Base-by-base conservation (phyloP, 2,888 invertebrate species). In the Sinhomidia bicolor region DNA sequence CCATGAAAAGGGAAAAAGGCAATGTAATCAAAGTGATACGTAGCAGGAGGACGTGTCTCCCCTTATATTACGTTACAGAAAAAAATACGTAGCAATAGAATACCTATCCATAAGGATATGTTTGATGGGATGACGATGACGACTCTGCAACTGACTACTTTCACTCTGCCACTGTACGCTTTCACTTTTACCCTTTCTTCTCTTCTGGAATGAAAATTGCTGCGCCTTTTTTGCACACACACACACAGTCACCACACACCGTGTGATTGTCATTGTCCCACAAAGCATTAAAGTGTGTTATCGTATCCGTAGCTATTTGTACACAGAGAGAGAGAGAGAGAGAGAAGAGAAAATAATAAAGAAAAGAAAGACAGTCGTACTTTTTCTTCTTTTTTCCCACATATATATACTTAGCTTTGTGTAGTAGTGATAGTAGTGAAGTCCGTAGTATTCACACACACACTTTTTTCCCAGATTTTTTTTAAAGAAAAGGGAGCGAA, bases 11-110 rank as follows among this genome's bases (percentile, higher is more conserved):
- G 57, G 10, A 41, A 54, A 80, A 36, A 74, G 29, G 82, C 54
- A 82, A 68, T 82, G 54, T 44, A 81, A 81, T 65, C 41, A 81
- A 62, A 62, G 47, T 47, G n/a, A 47, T 74, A 44, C 32, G 62
- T 14, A 29, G 29, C 5, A 62, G 62, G 1, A 60, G 29, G 23
- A 23, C 3, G 10, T 57, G 47, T 57, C 14, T 9, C 14, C 29
- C 14, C 29, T 20, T 41, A 65, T 20, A 57, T 14, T 14, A 44
- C 41, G 41, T 44, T 71, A 12, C 20, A 76, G 20, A 29, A 76
- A n/a, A 51, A 54, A 54, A 47, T 47, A 47, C 17, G 14, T 51
- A 17, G 3, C 51, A 29, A 7, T 36, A 36, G 36, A 36, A 36
- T 36, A 36, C 7, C 36, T 62, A 65, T 20, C 9, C 3, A 23